A percentile compares a stretch with the other conserved stretches of the same genome.
Evolutionary conservation across 2,888 invertebrate species (phyloP).

Genomic region (Ophion slaviceki): DNA sequence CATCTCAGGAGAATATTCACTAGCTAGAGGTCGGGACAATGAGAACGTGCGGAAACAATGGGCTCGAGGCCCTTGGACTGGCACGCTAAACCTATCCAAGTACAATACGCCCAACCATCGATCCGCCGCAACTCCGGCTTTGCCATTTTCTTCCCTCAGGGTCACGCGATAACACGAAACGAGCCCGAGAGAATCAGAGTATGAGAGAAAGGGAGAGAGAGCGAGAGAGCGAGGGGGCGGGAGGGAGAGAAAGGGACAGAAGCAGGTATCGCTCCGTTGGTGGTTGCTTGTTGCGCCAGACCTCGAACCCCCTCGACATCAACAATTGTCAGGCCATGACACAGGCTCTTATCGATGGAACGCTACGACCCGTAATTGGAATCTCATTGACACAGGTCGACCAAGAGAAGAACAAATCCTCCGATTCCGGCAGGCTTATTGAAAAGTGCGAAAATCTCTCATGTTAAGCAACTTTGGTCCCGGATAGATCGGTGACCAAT

Average conservation of each 20-base stretch:
- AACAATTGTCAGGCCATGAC: conserved; percentile 25
- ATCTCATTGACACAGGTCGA: conserved; percentile 36
- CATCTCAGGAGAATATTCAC: conserved; percentile 62
- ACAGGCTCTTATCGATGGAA: conserved; percentile 31
- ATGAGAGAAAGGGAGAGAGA: neutral
- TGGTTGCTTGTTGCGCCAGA: conserved; percentile 53
- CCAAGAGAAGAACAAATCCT: neutral
- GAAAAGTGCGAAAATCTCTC: neutral
- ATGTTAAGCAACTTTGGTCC: neutral
- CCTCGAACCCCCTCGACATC: conserved; percentile 27
- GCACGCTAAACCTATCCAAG: conserved; percentile 47
- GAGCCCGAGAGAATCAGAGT: neutral
- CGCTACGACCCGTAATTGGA: conserved; percentile 35
- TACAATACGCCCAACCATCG: conserved; percentile 45
- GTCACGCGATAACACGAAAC: conserved; percentile 12
- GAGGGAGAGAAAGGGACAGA: conserved; percentile 4
- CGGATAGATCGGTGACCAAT: neutral
- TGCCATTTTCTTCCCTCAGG: conserved; percentile 28
- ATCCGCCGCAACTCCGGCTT: conserved; percentile 29
- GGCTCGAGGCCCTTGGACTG: conserved; percentile 55
- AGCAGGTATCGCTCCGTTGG: conserved; percentile 22
- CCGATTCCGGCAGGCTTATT: neutral
- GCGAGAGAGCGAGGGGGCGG: neutral
- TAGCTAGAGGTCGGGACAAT: conserved; percentile 69
- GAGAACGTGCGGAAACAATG: conserved; percentile 69